Conservation (phyloP, 2,888 invertebrate genomes). For the Parapristionchus giblindavisi region DNA sequence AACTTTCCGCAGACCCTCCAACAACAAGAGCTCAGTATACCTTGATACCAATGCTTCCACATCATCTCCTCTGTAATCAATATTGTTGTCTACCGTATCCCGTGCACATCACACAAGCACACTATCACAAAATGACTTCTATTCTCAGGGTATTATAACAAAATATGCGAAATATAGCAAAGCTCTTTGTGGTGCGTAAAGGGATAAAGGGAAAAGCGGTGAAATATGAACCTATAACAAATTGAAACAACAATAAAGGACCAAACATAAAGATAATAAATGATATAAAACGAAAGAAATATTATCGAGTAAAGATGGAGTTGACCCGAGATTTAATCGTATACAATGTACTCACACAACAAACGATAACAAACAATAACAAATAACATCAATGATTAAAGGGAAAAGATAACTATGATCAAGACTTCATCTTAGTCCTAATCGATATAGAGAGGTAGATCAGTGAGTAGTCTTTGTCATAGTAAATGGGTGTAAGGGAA, state of each 20-base stretch:
- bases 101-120: not conserved
- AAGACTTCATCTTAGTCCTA: too few relatives aligned
- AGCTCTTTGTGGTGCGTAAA: not conserved
- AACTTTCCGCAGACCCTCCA: constrained; percentile 24
- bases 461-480: not conserved
- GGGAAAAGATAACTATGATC: not conserved
- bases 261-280: too few relatives aligned
- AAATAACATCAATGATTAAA: not conserved
- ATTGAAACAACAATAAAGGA: too few relatives aligned
- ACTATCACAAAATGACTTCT: not conserved
- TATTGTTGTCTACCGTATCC: not conserved
- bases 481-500: not conserved
- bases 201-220: not conserved
- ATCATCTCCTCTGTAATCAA: constrained; percentile 19
- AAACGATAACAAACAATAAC: not conserved
- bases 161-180: not conserved
- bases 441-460: not conserved
- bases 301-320: not conserved
- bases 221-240: not conserved
- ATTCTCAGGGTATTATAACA: too few relatives aligned
- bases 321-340: not conserved
- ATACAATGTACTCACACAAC: too few relatives aligned
- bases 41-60: constrained; percentile 30
- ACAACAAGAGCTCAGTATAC: constrained; percentile 30
- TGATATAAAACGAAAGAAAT: too few relatives aligned